Percentiles rank a stretch among this genome's conserved stretches.
Evolutionary conservation across 2,888 invertebrate genomes (phyloP).

Genomic region (Cyclophora punctaria): DNA sequence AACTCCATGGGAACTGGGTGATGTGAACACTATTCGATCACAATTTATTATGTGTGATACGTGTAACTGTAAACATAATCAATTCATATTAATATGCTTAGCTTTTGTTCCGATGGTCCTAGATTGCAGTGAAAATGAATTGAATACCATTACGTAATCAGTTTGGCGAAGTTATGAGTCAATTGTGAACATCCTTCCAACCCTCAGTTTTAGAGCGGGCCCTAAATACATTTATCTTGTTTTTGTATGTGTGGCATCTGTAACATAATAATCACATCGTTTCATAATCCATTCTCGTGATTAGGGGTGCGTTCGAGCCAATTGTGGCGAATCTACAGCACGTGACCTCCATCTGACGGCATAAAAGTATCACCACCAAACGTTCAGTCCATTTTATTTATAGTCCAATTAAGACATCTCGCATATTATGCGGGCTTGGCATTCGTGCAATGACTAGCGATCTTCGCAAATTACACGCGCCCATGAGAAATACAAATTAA

Average conservation of each 20-base stretch:
- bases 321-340: constrained; percentile 63
- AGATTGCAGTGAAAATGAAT: no score
- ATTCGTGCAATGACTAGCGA: constrained; percentile 14
- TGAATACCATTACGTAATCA: no score
- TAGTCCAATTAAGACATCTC: constrained; percentile 61
- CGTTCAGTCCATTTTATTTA: constrained; percentile 59
- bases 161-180: no score
- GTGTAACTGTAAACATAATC: constrained; percentile 23
- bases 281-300: constrained; percentile 44
- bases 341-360: constrained; percentile 68
- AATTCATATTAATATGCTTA: constrained; percentile 8
- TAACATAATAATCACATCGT: constrained; percentile 66
- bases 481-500: constrained; percentile 12
- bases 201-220: not conserved
- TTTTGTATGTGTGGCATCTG: constrained; percentile 36
- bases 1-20: constrained; percentile 47
- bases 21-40: constrained; percentile 28
- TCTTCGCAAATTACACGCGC: constrained; percentile 17
- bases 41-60: constrained; percentile 24
- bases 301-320: constrained; percentile 47
- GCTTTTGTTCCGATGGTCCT: not conserved
- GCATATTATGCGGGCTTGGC: constrained; percentile 55
- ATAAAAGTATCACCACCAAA: constrained; percentile 54
- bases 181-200: not conserved
- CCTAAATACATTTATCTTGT: constrained; percentile 24